Percentiles rank a stretch among this genome's conserved stretches.
phyloP scores from a whole-genome alignment of 2,888 invertebrate species.

The Cheilosia vernalis region DNA sequence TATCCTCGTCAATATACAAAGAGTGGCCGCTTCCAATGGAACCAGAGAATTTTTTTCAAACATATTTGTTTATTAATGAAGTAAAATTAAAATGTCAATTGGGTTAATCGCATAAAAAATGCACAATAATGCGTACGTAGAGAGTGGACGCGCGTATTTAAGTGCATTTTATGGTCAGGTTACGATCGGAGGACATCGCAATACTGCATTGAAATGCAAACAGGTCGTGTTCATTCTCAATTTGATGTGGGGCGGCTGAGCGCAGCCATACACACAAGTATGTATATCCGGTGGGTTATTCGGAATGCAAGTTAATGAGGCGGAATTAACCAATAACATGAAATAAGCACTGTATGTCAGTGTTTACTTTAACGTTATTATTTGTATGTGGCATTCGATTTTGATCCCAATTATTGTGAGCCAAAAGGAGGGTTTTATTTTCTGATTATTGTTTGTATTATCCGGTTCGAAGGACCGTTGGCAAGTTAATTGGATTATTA shows the following conservation, averaged over 20 bases:
- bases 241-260: neutral
- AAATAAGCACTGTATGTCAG: slow-evolving; percentile 50
- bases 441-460: slow-evolving; percentile 23
- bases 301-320: slow-evolving; percentile 50
- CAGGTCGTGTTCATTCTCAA: slow-evolving; percentile 19
- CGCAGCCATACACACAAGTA: neutral
- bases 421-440: slow-evolving; percentile 9
- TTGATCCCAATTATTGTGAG: slow-evolving; percentile 21
- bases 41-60: slow-evolving; percentile 37
- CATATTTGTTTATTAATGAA: slow-evolving; percentile 60
- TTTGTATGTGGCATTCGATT: slow-evolving; percentile 18
- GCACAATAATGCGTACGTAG: slow-evolving; percentile 14
- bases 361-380: slow-evolving; percentile 40
- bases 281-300: neutral
- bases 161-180: neutral
- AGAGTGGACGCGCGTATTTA: neutral
- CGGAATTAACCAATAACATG: slow-evolving; percentile 60
- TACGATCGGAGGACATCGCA: no score
- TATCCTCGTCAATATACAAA: neutral
- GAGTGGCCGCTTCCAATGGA: neutral
- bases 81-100: slow-evolving; percentile 66
- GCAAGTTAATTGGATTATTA: slow-evolving; percentile 9
- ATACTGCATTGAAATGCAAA: slow-evolving; percentile 21
- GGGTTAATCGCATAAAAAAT: slow-evolving; percentile 44
- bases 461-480: slow-evolving; percentile 15